Conservation (phyloP, 1,140 invertebrate genomes). For the Drosophila pseudoobscura region DNA sequence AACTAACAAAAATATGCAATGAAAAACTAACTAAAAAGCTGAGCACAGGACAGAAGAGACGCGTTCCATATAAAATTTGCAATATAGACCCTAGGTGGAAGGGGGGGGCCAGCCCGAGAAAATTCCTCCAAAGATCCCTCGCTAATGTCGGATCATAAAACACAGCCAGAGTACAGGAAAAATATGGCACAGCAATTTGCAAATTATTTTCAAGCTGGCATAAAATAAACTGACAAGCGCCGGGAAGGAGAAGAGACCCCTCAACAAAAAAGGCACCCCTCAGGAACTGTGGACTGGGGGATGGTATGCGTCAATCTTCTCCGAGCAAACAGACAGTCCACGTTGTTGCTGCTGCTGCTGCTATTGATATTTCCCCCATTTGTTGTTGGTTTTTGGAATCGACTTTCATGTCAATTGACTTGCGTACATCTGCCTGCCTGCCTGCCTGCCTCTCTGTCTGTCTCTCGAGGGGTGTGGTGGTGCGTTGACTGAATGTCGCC, state of each 20-base stretch:
- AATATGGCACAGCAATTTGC: conserved; percentile 77
- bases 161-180: conserved; percentile 43
- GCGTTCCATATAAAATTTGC: conserved; percentile 58
- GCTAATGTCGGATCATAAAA: conserved; percentile 70
- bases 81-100: conserved; percentile 28
- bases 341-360: conserved; percentile 46
- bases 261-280: conserved; percentile 15
- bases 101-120: neutral
- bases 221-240: conserved; percentile 77
- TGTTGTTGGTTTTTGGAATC: conserved; percentile 77
- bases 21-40: neutral
- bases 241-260: conserved; percentile 3
- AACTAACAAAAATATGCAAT: conserved; percentile 62
- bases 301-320: conserved; percentile 46
- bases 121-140: conserved; percentile 51
- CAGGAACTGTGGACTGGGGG: neutral
- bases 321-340: conserved; percentile 47
- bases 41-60: neutral
- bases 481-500: conserved; percentile 27
- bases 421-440: conserved; percentile 64
- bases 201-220: conserved; percentile 79
- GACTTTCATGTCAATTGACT: conserved; percentile 79
- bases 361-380: conserved; percentile 58
- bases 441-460: conserved; percentile 36
- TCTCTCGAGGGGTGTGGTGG: conserved; percentile 25